These are phyloP conservation scores for Glyptemys insculpta DNA, from an alignment of 2,797 vertebrate species.

Conservation along the genomic window DNA sequence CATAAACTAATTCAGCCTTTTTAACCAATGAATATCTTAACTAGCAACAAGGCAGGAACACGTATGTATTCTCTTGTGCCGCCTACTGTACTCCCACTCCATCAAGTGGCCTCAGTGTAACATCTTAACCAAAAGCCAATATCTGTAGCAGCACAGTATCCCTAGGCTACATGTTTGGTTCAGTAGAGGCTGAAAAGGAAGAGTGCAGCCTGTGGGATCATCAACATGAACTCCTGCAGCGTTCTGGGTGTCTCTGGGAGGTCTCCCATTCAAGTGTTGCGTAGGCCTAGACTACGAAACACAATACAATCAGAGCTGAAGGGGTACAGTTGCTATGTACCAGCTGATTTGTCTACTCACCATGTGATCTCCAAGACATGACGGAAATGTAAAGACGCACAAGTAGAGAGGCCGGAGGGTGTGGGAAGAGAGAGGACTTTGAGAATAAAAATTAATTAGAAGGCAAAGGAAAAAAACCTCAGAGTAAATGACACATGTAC, in stretches of 20 bases:
- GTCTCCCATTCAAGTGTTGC: neutral
- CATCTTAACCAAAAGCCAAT: neutral
- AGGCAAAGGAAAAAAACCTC: neutral
- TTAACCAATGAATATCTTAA: neutral
- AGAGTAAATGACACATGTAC: accelerated
- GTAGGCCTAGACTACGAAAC: accelerated
- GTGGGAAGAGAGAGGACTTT: neutral
- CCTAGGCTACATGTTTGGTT: neutral
- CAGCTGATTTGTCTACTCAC: neutral
- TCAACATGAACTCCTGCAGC: neutral
- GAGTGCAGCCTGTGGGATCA: neutral
- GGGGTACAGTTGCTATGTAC: accelerated
- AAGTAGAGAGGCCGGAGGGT: neutral
- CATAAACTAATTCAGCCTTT: constrained; percentile 2
- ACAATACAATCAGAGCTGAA: accelerated
- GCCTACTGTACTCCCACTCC: neutral
- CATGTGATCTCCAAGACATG: neutral
- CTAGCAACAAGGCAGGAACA: neutral
- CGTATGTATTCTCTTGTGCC: neutral
- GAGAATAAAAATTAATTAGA: neutral
- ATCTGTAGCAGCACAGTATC: neutral
- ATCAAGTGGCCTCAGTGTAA: neutral
- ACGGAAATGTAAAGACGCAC: accelerated
- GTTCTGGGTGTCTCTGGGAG: neutral
- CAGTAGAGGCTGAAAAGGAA: neutral